Base-by-base conservation (phyloP, 2,113 vertebrate species). In the Channa maculata region DNA sequence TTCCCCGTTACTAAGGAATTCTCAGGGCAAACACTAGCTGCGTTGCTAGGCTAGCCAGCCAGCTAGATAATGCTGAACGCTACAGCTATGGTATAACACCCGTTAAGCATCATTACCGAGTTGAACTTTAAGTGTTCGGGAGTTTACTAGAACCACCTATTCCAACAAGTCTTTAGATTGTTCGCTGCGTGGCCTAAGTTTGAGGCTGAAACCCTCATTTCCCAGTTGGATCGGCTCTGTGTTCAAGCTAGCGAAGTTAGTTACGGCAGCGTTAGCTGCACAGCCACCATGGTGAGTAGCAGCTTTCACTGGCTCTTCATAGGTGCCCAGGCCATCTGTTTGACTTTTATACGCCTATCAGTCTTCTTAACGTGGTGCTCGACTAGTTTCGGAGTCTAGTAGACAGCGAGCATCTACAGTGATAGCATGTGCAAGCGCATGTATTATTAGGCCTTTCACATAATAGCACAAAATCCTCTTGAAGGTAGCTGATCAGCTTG, bases 201-300 rank as follows among this genome's bases (percentile, higher is more conserved):
- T 58, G 12, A 69, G 75, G 44, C 58, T 64, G 50, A 83, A 65
- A 68, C 61, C 67, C 3, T 8, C 33, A 2, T 67, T 63, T 55
- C 3, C n/a, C 46, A 38, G 45, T 77, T 58, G 66, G 48, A 76
- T 54, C 64, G 37, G 37, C 61, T 60, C 72, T 13, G 70, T 51
- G 36, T 53, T 13, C 59, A 66, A 54, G 79, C 75, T 69, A 91
- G 83, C 80, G 66, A 58, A 67, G 54, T 63, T 53, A 52, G 83
- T 51, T 45, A 63, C 43, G 72, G 67, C 39, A 52, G 68, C 79
- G 69, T 64, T 73, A 79, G 80, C 83, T 64, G 14, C 74, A 64
- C 66, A 83, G 86, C 83, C 86, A 74, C 50, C 61, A 93, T 93
- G 92, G 92, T 93, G 69, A 90, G 90, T 86, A 82, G 34, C 52